Conservation (phyloP, 1,140 invertebrate species). For the Triops longicaudatus region DNA sequence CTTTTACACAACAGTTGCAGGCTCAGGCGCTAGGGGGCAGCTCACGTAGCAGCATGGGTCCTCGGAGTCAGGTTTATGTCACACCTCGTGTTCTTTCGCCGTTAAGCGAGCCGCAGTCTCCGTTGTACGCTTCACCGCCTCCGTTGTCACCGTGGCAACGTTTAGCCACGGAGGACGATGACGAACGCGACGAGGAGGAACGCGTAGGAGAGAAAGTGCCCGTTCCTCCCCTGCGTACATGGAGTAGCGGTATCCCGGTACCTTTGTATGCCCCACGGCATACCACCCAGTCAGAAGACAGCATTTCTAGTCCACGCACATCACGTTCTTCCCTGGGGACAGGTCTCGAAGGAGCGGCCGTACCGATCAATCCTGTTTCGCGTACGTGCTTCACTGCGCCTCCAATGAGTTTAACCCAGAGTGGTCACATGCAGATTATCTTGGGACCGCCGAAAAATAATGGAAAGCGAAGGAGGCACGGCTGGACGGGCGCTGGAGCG, state of each 20-base stretch:
- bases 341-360: slow-evolving; percentile 35
- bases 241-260: slow-evolving; percentile 22
- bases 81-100: slow-evolving; percentile 51
- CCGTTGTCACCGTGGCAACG: slow-evolving; percentile 53
- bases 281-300: slow-evolving; percentile 11
- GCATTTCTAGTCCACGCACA: slow-evolving; percentile 38
- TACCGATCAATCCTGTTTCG: slow-evolving; percentile 46
- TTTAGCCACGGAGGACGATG: slow-evolving; percentile 19
- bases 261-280: slow-evolving; percentile 28
- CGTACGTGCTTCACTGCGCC: slow-evolving; percentile 24
- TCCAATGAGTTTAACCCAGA: slow-evolving; percentile 54
- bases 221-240: slow-evolving; percentile 28
- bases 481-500: slow-evolving; percentile 31
- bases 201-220: slow-evolving; percentile 30
- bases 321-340: slow-evolving; percentile 37
- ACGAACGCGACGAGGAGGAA: slow-evolving; percentile 28
- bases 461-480: slow-evolving; percentile 31
- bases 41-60: slow-evolving; percentile 34
- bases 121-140: slow-evolving; percentile 72
- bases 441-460: slow-evolving; percentile 48
- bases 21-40: slow-evolving; percentile 38
- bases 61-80: slow-evolving; percentile 30
- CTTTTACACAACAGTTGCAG: slow-evolving; percentile 70
- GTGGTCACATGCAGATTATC: slow-evolving; percentile 84
- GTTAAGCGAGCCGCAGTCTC: slow-evolving; percentile 65